phyloP scores from a whole-genome alignment of 2,888 invertebrate genomes.

The Apoda limacodes region DNA sequence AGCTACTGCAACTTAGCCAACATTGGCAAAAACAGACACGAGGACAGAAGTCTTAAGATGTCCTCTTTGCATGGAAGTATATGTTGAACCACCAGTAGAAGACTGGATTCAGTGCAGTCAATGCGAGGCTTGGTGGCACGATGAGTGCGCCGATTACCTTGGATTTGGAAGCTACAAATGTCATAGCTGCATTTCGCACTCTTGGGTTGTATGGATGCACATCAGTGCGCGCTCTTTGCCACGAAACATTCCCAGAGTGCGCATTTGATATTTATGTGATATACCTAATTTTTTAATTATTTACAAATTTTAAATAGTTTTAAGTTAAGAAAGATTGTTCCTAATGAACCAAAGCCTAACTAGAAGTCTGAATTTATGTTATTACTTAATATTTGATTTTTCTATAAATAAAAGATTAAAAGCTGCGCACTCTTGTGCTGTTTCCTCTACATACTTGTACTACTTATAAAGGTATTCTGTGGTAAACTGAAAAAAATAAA shows the following conservation, averaged over 20 bases:
- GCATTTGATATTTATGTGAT: conserved; percentile 1
- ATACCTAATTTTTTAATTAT: neutral
- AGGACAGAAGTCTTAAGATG: too few relatives aligned
- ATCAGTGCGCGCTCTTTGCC: conserved; percentile 1
- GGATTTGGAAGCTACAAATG: conserved; percentile 4
- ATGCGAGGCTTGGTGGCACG: conserved; percentile 10
- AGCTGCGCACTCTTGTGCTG: neutral
- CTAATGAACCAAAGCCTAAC: conserved; percentile 1
- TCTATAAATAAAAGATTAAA: neutral
- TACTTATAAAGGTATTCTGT: too few relatives aligned
- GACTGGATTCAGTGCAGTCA: conserved; percentile 1
- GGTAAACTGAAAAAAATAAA: too few relatives aligned
- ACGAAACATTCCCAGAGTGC: neutral
- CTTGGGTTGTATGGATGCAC: conserved; percentile 2
- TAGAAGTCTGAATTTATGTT: neutral
- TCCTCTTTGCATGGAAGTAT: too few relatives aligned
- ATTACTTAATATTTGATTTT: conserved; percentile 1
- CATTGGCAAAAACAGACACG: too few relatives aligned
- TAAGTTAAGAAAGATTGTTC: neutral
- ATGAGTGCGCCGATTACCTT: conserved; percentile 7
- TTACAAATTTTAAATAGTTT: neutral
- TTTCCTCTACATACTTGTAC: neutral
- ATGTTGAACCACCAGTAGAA: too few relatives aligned
- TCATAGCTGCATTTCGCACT: conserved; percentile 1
- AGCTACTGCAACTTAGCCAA: too few relatives aligned